These are phyloP conservation scores for Fukomys damarensis DNA, from an alignment of 2,113 vertebrate genomes.

Conservation along the genomic window DNA sequence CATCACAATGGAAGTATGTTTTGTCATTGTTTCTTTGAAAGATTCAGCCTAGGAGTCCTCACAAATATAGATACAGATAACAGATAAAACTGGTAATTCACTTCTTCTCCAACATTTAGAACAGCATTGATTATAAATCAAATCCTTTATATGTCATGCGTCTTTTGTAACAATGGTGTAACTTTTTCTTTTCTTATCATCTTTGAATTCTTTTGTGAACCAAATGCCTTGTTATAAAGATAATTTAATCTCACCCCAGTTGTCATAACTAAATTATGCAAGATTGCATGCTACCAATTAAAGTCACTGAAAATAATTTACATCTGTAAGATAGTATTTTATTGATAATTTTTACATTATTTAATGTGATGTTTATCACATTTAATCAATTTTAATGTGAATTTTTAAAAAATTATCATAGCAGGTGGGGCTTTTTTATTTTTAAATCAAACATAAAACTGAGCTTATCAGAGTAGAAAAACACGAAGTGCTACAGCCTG, in stretches of 20 bases:
- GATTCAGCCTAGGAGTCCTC: slow-evolving; percentile 55
- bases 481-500: background rate
- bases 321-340: background rate
- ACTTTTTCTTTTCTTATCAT: background rate
- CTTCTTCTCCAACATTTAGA: slow-evolving; percentile 72
- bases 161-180: background rate
- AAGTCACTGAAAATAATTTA: background rate
- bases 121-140: slow-evolving; percentile 50
- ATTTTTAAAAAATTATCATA: background rate
- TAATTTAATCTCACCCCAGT: background rate
- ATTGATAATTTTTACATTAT: background rate
- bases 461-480: background rate
- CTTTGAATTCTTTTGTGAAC: background rate
- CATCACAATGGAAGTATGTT: slow-evolving; percentile 65
- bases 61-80: slow-evolving; percentile 70
- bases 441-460: background rate
- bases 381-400: background rate
- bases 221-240: background rate
- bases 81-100: slow-evolving; percentile 73
- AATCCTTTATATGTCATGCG: slow-evolving; percentile 9
- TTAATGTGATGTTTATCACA: background rate
- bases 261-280: background rate
- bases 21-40: slow-evolving; percentile 58
- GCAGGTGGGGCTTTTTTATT: background rate
- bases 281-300: background rate